Percentiles rank a stretch among this genome's conserved stretches.
Conservation (phyloP, 2,797 vertebrate species). For the Delichon dasypus region DNA sequence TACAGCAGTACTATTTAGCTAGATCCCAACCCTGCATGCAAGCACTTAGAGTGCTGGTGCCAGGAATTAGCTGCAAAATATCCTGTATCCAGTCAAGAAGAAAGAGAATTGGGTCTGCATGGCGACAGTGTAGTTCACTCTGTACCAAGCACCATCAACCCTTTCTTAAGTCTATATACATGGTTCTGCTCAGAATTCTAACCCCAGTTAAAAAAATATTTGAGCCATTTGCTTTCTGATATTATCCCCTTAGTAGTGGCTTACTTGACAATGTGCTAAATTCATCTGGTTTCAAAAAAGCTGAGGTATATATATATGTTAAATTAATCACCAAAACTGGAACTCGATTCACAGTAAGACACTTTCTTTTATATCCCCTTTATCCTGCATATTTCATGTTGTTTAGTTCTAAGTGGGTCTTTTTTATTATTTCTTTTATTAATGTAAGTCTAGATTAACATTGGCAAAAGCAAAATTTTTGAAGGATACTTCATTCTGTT, state of each 20-base stretch:
- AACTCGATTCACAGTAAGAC: background rate
- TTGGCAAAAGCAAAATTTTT: background rate
- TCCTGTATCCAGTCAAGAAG: background rate
- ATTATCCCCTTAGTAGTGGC: background rate
- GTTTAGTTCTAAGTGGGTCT: background rate
- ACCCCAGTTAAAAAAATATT: background rate
- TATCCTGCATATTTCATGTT: background rate
- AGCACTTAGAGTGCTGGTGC: background rate
- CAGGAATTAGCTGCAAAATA: background rate
- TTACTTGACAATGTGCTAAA: background rate
- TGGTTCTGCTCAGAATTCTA: background rate
- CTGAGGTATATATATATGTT: background rate
- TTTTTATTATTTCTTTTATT: background rate
- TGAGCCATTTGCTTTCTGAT: background rate
- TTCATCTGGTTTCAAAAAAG: background rate
- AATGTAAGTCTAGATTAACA: background rate
- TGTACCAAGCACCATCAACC: background rate
- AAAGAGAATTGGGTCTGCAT: background rate
- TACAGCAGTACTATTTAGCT: background rate
- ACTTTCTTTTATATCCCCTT: background rate
- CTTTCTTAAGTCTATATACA: fast-evolving
- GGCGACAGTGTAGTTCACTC: background rate
- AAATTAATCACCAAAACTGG: background rate
- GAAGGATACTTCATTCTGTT: background rate
- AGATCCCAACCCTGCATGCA: background rate